phyloP scores from a whole-genome alignment of 53 echinoderm and acorn worm genomes.

The Mesocentrotus franciscanus region DNA sequence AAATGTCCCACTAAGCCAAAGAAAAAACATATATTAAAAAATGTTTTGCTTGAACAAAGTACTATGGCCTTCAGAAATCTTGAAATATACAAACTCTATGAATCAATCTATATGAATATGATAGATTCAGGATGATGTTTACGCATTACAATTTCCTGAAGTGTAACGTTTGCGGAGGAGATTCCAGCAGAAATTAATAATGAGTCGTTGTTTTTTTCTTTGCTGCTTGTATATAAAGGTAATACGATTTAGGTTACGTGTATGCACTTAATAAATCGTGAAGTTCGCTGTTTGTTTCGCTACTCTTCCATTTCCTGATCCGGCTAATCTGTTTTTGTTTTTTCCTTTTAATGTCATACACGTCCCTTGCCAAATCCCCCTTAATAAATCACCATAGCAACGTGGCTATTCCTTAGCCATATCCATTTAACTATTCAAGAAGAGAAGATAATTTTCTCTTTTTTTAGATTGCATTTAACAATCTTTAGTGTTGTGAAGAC shows the following conservation, averaged over 20 bases:
- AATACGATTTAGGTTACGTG: not conserved
- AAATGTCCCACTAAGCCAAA: not conserved
- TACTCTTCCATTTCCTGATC: not conserved
- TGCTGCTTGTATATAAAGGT: not conserved
- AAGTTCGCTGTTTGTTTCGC: not conserved
- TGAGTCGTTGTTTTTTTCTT: not conserved
- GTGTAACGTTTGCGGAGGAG: too few species aligned
- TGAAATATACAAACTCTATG: too few species aligned
- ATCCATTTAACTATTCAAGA: constrained; percentile 11
- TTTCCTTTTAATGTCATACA: constrained; percentile 7
- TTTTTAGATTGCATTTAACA: not conserved
- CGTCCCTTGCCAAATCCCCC: not conserved
- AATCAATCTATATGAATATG: too few species aligned
- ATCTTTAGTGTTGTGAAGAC: not conserved
- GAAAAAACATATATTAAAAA: too few species aligned
- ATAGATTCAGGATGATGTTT: too few species aligned
- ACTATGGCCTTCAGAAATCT: not conserved
- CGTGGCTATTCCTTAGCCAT: not conserved
- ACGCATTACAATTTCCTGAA: too few species aligned
- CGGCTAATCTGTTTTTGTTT: constrained; percentile 33
- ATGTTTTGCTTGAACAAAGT: not conserved
- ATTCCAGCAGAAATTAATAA: not conserved
- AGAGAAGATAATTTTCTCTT: not conserved
- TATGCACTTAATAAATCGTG: not conserved
- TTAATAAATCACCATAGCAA: constrained; percentile 26